Conservation (phyloP, 2,888 invertebrate genomes). For the Tetragnatha montana region DNA sequence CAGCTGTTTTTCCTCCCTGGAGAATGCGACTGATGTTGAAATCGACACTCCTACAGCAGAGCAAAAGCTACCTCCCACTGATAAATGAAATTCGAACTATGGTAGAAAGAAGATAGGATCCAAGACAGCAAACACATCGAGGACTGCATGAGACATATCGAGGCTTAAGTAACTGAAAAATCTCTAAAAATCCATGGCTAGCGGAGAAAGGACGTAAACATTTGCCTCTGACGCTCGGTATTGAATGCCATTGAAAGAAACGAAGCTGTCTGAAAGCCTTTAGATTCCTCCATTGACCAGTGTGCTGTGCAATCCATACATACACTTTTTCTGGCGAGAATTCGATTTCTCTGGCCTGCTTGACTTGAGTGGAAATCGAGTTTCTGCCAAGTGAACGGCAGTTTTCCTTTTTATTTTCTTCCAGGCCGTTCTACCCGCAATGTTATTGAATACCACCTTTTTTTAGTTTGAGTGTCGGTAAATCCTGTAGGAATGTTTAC, state of each 20-base stretch:
- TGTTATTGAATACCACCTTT: conserved; percentile 33
- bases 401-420: background rate
- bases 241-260: conserved; percentile 2
- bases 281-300: conserved; percentile 28
- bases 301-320: conserved; percentile 12
- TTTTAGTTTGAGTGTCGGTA: conserved; percentile 12
- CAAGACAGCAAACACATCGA: background rate
- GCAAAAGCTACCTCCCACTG: background rate
- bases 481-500: conserved; percentile 28
- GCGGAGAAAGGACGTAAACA: background rate
- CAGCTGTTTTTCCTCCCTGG: too few species aligned
- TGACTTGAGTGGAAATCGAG: conserved; percentile 55
- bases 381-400: conserved; percentile 34
- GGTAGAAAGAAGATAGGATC: background rate
- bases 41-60: background rate
- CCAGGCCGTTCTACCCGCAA: background rate
- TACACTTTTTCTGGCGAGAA: conserved; percentile 14
- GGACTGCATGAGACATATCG: background rate
- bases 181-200: background rate
- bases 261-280: background rate
- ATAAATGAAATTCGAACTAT: background rate
- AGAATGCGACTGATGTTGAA: too few species aligned
- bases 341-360: conserved; percentile 40
- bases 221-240: conserved; percentile 37
- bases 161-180: conserved; percentile 26